Evolutionary conservation across 2,113 vertebrate genomes (phyloP).

Genomic region (Oenanthe oenanthe): DNA sequence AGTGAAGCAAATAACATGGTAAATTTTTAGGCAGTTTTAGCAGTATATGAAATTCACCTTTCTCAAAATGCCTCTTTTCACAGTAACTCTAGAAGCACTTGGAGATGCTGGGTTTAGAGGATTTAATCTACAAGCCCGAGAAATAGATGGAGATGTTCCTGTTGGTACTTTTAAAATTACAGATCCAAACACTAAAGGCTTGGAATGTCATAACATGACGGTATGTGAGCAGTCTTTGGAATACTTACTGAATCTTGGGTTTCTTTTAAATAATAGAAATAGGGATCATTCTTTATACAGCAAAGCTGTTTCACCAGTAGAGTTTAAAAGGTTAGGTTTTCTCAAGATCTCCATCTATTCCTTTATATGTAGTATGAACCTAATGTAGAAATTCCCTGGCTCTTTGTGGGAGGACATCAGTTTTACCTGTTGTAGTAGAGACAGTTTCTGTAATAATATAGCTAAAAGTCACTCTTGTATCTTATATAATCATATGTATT

Average conservation of each 20-base stretch:
- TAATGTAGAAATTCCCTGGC: not conserved
- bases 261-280: not conserved
- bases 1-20: not conserved
- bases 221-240: conserved; percentile 26
- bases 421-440: not conserved
- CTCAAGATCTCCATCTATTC: not conserved
- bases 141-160: conserved; percentile 64
- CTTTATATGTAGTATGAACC: not conserved
- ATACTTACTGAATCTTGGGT: not conserved
- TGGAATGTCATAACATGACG: conserved; percentile 48
- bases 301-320: not conserved
- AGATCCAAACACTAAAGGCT: conserved; percentile 63
- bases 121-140: conserved; percentile 70
- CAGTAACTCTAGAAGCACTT: conserved; percentile 62
- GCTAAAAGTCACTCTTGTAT: not conserved
- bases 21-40: not conserved
- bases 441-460: not conserved
- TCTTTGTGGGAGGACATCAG: not conserved
- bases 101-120: conserved; percentile 39
- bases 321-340: not conserved
- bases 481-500: not conserved
- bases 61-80: not conserved
- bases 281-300: not conserved
- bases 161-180: conserved; percentile 67
- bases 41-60: not conserved